phyloP scores from a whole-genome alignment of 2,797 vertebrate species.

The Chloroceryle amazona region DNA sequence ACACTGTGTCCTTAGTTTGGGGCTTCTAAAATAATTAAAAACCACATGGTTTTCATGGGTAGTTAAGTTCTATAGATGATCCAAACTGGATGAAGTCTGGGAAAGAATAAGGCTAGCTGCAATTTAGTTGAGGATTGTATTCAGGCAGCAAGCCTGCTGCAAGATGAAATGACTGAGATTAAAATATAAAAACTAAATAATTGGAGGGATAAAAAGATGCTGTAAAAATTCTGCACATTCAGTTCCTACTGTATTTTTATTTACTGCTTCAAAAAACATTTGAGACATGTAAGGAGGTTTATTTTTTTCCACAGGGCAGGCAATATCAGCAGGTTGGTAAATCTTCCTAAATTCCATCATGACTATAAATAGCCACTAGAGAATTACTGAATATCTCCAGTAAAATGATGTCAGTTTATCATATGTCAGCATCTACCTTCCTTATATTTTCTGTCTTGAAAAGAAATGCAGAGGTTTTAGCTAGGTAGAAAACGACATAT shows the following conservation, averaged over 20 bases:
- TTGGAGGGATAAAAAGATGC: background rate
- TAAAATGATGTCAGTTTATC: slow-evolving; percentile 34
- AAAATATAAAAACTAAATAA: background rate
- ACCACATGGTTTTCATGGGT: accelerated
- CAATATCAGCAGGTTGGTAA: background rate
- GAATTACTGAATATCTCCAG: slow-evolving; percentile 17
- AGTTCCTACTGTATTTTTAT: background rate
- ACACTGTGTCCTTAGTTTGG: background rate
- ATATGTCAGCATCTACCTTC: slow-evolving; percentile 7
- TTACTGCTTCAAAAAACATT: background rate
- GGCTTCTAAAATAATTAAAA: background rate
- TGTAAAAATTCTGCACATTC: background rate
- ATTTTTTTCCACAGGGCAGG: background rate
- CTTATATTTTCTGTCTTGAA: background rate
- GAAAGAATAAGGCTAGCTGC: background rate
- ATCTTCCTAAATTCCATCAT: slow-evolving; percentile 28
- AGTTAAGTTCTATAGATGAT: background rate
- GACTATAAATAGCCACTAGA: slow-evolving; percentile 34
- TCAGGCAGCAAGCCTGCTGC: background rate
- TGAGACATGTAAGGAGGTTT: background rate
- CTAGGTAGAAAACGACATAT: background rate
- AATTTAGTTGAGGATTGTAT: background rate
- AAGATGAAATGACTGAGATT: background rate
- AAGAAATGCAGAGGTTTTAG: background rate
- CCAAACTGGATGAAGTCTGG: background rate